Evolutionary conservation across 2,888 invertebrate genomes (phyloP).

Genomic region (Xylocampa areola): DNA sequence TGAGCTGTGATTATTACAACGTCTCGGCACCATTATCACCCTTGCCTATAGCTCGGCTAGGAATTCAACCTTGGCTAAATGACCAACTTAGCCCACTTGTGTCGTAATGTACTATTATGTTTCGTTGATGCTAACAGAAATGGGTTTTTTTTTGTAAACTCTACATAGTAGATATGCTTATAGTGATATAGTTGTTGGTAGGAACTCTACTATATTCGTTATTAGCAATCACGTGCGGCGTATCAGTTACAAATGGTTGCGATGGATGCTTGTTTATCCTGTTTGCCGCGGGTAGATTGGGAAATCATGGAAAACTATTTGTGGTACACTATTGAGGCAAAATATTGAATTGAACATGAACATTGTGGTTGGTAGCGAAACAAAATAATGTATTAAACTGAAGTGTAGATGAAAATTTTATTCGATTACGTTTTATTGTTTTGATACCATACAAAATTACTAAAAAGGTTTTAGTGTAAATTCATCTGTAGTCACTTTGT

Average conservation of each 20-base stretch:
- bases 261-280: constrained; percentile 24
- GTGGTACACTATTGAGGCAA: background rate
- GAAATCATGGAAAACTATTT: constrained; percentile 28
- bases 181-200: too few relatives aligned
- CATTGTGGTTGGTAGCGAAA: background rate
- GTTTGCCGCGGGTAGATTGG: constrained; percentile 20
- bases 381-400: background rate
- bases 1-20: too few relatives aligned
- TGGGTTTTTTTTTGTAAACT: constrained; percentile 49
- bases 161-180: constrained; percentile 42
- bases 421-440: too few relatives aligned
- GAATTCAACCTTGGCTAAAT: too few relatives aligned
- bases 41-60: too few relatives aligned
- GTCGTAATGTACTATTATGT: too few relatives aligned
- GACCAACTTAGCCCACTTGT: too few relatives aligned
- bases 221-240: constrained; percentile 47
- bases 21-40: too few relatives aligned
- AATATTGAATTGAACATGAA: constrained; percentile 17
- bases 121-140: too few relatives aligned
- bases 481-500: background rate
- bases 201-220: constrained; percentile 30
- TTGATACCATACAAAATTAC: background rate
- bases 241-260: constrained; percentile 52
- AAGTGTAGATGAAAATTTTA: too few relatives aligned
- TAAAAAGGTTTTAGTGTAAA: background rate